phyloP scores from a whole-genome alignment of 2,113 vertebrate species.

The Hippocampus comes region DNA sequence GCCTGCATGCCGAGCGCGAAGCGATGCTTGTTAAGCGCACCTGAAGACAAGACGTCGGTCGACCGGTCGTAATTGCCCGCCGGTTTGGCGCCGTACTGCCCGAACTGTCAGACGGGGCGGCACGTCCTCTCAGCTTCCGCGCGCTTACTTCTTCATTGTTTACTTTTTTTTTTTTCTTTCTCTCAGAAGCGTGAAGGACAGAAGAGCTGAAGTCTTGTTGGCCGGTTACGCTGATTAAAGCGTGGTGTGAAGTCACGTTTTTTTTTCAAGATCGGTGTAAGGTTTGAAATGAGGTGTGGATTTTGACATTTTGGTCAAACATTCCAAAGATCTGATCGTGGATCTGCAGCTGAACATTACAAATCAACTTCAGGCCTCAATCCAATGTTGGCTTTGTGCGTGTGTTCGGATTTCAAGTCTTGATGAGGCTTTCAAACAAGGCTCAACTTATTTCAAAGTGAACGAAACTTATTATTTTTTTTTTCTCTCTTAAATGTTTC shows the following conservation, averaged over 20 bases:
- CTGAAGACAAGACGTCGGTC: conserved; percentile 29
- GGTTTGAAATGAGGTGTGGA: too few relatives aligned
- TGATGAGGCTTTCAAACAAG: background rate
- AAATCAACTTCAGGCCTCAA: too few relatives aligned
- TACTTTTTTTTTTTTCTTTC: conserved; percentile 2
- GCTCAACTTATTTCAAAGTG: background rate
- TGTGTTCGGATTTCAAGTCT: too few relatives aligned
- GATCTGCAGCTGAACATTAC: too few relatives aligned
- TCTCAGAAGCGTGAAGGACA: background rate
- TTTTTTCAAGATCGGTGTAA: too few relatives aligned
- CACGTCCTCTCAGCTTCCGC: conserved; percentile 16
- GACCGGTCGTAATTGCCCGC: conserved; percentile 31
- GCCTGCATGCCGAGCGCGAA: background rate
- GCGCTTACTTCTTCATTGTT: conserved; percentile 16
- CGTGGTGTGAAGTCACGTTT: too few relatives aligned
- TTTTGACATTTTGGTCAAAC: too few relatives aligned
- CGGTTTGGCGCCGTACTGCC: conserved; percentile 30
- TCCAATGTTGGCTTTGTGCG: too few relatives aligned
- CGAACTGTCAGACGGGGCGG: conserved; percentile 29
- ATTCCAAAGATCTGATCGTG: too few relatives aligned
- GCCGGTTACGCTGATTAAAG: background rate
- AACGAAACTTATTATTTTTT: too few relatives aligned
- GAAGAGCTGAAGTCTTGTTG: background rate
- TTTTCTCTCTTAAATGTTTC: too few relatives aligned
- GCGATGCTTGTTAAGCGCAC: conserved; percentile 22